These are phyloP conservation scores for Rhabdomys dilectus DNA, from an alignment of 2,113 vertebrate species.

Conservation along the genomic window DNA sequence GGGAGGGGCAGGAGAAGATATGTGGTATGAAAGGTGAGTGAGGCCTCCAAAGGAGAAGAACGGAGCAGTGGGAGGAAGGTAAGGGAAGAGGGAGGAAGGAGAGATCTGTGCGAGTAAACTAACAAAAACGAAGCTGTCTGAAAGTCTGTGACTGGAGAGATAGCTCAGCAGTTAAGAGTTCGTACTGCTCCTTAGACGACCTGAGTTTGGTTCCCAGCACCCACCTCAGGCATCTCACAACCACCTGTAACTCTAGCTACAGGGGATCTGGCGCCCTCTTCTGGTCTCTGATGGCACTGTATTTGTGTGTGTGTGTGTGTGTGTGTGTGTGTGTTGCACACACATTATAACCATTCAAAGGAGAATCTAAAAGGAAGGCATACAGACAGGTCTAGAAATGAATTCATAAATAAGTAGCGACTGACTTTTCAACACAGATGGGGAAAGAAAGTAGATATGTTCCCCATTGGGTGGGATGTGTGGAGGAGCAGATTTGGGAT, in stretches of 20 bases:
- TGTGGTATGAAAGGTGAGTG: not conserved
- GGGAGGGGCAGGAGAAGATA: not conserved
- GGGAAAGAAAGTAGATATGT: not conserved
- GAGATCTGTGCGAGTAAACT: not conserved
- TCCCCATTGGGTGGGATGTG: too few relatives aligned
- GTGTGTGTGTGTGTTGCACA: too few relatives aligned
- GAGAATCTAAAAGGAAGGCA: not conserved
- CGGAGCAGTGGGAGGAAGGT: accelerated
- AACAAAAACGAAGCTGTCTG: not conserved
- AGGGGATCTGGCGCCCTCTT: not conserved
- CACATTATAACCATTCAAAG: not conserved
- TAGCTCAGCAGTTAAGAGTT: not conserved
- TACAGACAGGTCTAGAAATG: not conserved
- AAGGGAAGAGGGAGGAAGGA: not conserved
- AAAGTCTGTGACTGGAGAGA: not conserved
- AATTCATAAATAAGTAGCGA: not conserved
- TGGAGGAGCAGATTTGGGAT: not conserved
- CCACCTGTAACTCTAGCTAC: not conserved
- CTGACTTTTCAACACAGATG: not conserved
- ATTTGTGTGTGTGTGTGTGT: not conserved
- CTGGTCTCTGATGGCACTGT: not conserved
- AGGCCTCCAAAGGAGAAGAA: not conserved
- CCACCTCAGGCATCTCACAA: not conserved
- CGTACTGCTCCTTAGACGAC: not conserved
- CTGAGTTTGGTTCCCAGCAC: not conserved